Percentiles rank a stretch among this genome's conserved stretches.
Evolutionary conservation across 2,797 vertebrate species (phyloP).

Genomic region (Crypturellus tataupa): DNA sequence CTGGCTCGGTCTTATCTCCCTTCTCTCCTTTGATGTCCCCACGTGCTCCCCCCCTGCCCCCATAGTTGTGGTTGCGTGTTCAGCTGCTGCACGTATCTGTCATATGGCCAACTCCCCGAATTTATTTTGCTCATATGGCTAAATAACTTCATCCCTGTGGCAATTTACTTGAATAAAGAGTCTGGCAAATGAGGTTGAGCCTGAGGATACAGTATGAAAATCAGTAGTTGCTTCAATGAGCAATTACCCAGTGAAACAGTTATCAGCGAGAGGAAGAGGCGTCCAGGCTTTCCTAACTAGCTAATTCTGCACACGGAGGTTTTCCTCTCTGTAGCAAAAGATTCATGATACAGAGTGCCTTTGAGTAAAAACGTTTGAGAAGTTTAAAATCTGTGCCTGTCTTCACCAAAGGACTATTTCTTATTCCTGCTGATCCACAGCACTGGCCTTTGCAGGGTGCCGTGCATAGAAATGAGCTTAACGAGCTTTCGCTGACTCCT

Average conservation of each 20-base stretch:
- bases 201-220: constrained; percentile 8
- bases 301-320: neutral
- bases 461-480: neutral
- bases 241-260: constrained; percentile 8
- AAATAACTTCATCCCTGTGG: constrained; percentile 46
- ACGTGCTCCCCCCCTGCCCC: neutral
- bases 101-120: neutral
- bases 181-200: neutral
- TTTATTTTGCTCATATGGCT: constrained; percentile 45
- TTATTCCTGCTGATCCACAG: accelerated
- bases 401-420: neutral
- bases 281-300: neutral
- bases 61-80: accelerated
- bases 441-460: accelerated
- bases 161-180: constrained; percentile 54
- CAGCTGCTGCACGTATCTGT: constrained; percentile 2
- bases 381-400: neutral
- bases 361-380: neutral
- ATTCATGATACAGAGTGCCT: neutral
- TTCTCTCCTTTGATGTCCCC: neutral
- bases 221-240: constrained; percentile 15
- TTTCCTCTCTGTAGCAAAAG: neutral
- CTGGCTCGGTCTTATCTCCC: neutral
- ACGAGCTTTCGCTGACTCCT: neutral
- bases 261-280: neutral